Percentiles rank a stretch among this genome's conserved stretches.
These are phyloP conservation scores for Drosophila arawakana DNA, from an alignment of 1,140 invertebrate species.

Conservation along the genomic window DNA sequence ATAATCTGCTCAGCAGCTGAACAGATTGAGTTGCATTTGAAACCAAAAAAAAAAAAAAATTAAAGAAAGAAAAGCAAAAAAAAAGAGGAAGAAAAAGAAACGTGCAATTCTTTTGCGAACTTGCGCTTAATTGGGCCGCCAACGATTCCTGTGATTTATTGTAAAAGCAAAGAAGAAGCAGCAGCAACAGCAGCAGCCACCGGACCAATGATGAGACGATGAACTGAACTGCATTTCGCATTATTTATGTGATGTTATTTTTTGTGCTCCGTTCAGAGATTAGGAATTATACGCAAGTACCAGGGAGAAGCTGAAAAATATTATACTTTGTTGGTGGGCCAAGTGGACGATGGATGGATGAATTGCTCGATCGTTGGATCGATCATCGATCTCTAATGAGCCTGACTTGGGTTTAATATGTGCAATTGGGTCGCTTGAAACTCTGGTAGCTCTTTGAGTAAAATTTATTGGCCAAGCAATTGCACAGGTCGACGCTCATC, in stretches of 20 bases:
- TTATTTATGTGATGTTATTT: conserved; percentile 78
- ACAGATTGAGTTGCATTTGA: conserved; percentile 41
- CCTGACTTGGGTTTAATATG: conserved; percentile 37
- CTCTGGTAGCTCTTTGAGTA: conserved; percentile 7
- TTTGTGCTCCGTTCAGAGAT: conserved; percentile 66
- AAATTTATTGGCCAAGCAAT: conserved; percentile 74
- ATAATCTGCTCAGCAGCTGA: conserved; percentile 3
- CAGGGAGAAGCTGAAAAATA: conserved; percentile 5
- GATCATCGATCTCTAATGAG: conserved; percentile 58
- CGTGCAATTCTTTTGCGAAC: conserved; percentile 26
- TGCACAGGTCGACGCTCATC: conserved; percentile 69
- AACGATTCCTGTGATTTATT: conserved; percentile 74
- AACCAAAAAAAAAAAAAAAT: conserved; percentile 20
- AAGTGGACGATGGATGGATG: neutral
- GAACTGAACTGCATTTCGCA: conserved; percentile 54
- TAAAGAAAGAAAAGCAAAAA: conserved; percentile 11
- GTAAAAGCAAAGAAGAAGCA: conserved; percentile 49
- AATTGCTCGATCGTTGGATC: neutral
- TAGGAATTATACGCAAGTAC: conserved; percentile 56
- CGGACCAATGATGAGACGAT: conserved; percentile 22
- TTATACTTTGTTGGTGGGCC: conserved; percentile 48
- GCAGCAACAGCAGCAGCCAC: conserved; percentile 22
- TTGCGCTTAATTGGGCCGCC: conserved; percentile 66
- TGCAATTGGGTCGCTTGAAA: conserved; percentile 38
- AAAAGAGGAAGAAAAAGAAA: neutral